Percentiles rank a stretch among this genome's conserved stretches.
phyloP scores from a whole-genome alignment of 1,140 invertebrate species.

The Calycopis cecrops region DNA sequence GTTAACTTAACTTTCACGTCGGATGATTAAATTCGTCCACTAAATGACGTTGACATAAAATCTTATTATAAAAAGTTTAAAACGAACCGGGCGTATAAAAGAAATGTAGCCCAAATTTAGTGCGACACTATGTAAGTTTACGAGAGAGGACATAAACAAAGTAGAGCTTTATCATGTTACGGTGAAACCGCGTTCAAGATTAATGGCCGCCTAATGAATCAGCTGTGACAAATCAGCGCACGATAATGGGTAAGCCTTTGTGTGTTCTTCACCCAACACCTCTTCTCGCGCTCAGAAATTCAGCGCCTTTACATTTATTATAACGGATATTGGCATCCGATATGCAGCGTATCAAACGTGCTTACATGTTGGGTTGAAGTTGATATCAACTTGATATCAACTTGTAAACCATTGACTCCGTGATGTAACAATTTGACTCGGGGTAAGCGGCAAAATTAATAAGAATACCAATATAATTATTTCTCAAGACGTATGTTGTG shows the following conservation, averaged over 20 bases:
- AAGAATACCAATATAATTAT: too few species aligned
- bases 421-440: slow-evolving; percentile 4
- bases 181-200: slow-evolving; percentile 34
- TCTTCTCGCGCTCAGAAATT: slow-evolving; percentile 1
- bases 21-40: too few species aligned
- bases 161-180: slow-evolving; percentile 21
- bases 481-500: too few species aligned
- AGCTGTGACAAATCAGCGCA: slow-evolving; percentile 61
- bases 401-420: slow-evolving; percentile 4
- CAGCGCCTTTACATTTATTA: background rate
- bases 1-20: too few species aligned
- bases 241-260: slow-evolving; percentile 45
- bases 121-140: slow-evolving; percentile 16
- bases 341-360: background rate
- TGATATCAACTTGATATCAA: background rate
- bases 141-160: slow-evolving; percentile 24
- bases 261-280: slow-evolving; percentile 11
- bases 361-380: background rate
- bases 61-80: background rate
- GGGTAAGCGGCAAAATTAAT: background rate
- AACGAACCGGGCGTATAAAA: background rate
- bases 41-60: too few species aligned
- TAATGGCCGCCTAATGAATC: slow-evolving; percentile 61
- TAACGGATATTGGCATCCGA: slow-evolving; percentile 4
- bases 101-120: slow-evolving; percentile 5